Evolutionary conservation across 92 coral and sea anemone genomes (phyloP).

Genomic region (Porites rus): DNA sequence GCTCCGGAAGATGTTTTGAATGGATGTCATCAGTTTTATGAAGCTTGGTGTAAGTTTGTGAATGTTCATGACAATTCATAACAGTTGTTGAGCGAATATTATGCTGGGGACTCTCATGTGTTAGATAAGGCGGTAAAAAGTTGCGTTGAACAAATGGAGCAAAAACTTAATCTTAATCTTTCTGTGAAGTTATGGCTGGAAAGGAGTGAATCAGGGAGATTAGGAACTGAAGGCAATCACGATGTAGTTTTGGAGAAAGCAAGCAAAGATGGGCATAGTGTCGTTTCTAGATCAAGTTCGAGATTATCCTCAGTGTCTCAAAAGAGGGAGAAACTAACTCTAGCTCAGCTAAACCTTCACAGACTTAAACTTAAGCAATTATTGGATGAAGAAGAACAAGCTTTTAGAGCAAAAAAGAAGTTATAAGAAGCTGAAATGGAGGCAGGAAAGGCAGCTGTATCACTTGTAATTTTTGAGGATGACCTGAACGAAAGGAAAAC

Average conservation of each 20-base stretch:
- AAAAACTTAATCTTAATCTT: too few relatives aligned
- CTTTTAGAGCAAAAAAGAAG: constrained; percentile 15
- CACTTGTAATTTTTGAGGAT: constrained; percentile 1
- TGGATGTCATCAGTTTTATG: neutral
- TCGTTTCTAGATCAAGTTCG: neutral
- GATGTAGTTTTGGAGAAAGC: neutral
- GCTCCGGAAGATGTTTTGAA: neutral
- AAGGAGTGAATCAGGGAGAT: too few relatives aligned
- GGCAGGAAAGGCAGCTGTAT: constrained; percentile 17
- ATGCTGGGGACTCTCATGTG: too few relatives aligned
- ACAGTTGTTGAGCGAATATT: too few relatives aligned
- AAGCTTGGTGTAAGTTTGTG: constrained; percentile 2
- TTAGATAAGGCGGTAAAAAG: too few relatives aligned
- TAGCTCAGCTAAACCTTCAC: constrained; percentile 24
- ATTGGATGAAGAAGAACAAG: constrained; percentile 5
- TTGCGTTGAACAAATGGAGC: too few relatives aligned
- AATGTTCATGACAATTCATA: neutral
- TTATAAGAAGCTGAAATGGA: constrained; percentile 27
- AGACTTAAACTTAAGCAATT: constrained; percentile 13
- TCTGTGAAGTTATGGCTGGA: too few relatives aligned
- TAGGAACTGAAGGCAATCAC: neutral
- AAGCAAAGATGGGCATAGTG: neutral
- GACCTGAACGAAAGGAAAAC: too few relatives aligned
- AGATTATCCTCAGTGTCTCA: neutral
- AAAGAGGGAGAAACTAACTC: neutral